Percentiles rank a stretch among this genome's conserved stretches.
Conservation (phyloP, 2,797 vertebrate genomes). For the Acridotheres tristis region DNA sequence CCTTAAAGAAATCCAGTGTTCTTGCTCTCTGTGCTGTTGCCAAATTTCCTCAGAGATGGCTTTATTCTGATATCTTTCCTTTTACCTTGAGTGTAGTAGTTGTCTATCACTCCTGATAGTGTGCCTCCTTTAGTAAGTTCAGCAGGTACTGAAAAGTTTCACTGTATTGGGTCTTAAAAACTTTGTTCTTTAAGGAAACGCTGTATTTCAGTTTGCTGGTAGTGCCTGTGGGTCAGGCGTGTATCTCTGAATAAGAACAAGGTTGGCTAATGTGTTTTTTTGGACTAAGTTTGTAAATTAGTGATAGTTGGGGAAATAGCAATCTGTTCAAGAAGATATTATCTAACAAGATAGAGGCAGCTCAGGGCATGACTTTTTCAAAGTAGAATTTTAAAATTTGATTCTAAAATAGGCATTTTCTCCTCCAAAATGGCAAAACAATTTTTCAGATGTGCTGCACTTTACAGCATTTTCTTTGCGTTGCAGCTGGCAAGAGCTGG, state of each 20-base stretch:
- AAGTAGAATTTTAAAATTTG: background rate
- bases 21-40: background rate
- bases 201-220: background rate
- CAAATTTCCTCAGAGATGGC: background rate
- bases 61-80: background rate
- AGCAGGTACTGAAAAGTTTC: background rate
- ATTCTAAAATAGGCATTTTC: background rate
- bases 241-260: background rate
- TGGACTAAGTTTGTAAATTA: background rate
- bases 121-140: background rate
- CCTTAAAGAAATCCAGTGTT: background rate
- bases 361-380: background rate
- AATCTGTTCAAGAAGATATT: background rate
- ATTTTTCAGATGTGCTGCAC: background rate
- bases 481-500: background rate
- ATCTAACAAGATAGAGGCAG: background rate
- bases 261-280: background rate
- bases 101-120: background rate
- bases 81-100: background rate
- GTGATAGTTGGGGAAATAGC: background rate
- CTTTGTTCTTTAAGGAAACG: background rate
- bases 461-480: background rate
- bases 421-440: background rate
- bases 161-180: background rate
- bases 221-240: background rate